phyloP scores from a whole-genome alignment of 2,797 vertebrate species.

The Glyptemys insculpta region DNA sequence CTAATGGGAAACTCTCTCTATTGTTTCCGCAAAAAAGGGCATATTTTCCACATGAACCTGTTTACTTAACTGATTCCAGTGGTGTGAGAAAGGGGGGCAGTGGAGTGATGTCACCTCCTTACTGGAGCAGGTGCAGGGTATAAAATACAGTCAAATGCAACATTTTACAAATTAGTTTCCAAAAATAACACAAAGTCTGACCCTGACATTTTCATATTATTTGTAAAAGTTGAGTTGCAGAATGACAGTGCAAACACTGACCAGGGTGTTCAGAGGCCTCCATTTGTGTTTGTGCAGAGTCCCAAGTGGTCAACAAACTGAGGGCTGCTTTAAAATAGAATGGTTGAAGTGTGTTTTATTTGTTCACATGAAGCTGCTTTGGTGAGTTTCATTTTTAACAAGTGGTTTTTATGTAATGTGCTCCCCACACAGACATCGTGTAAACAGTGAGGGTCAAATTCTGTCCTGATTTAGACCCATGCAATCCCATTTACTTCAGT shows the following conservation, averaged over 20 bases:
- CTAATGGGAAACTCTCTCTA: background rate
- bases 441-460: background rate
- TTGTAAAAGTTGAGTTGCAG: background rate
- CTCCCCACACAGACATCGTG: background rate
- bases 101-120: background rate
- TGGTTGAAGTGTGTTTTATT: background rate
- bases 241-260: background rate
- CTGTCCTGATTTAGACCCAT: background rate
- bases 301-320: background rate
- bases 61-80: background rate
- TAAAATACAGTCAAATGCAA: background rate
- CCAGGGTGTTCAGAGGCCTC: too few species aligned
- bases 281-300: background rate
- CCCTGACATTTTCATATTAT: fast-evolving
- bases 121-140: background rate
- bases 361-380: background rate
- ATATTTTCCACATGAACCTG: background rate
- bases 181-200: background rate
- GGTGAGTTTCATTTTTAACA: background rate
- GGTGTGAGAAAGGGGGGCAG: background rate
- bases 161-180: background rate
- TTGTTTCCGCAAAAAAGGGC: background rate
- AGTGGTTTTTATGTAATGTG: background rate
- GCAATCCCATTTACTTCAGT: background rate
- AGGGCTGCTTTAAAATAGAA: background rate